A percentile compares a stretch with the other conserved stretches of the same genome.
These are phyloP conservation scores for Nomada goodeniana DNA, from an alignment of 2,888 invertebrate species.

Conservation along the genomic window DNA sequence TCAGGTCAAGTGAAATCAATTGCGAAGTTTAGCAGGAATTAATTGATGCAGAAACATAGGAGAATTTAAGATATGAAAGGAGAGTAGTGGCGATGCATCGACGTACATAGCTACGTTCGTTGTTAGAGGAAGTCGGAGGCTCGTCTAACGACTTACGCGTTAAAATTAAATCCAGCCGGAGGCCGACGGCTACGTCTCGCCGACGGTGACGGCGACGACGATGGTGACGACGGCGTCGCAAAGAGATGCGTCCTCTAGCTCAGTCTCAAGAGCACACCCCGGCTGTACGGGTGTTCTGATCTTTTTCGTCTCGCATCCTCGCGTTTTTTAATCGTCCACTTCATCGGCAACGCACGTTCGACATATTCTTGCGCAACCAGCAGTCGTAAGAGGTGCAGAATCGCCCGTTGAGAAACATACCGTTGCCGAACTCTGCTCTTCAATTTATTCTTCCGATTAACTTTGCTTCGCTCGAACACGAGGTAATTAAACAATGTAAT, in stretches of 20 bases:
- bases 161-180: slow-evolving; percentile 83
- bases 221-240: slow-evolving; percentile 71
- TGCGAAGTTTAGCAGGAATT: slow-evolving; percentile 64
- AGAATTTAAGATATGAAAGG: slow-evolving; percentile 19
- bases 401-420: slow-evolving; percentile 18
- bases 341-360: slow-evolving; percentile 27
- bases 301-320: slow-evolving; percentile 10
- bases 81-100: slow-evolving; percentile 33
- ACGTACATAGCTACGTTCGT: slow-evolving; percentile 51
- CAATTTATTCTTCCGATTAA: slow-evolving; percentile 13
- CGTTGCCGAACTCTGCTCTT: slow-evolving; percentile 29
- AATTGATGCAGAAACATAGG: slow-evolving; percentile 59
- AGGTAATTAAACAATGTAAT: slow-evolving; percentile 48
- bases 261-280: slow-evolving; percentile 84
- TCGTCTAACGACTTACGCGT: slow-evolving; percentile 77
- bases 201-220: slow-evolving; percentile 75
- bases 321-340: slow-evolving; percentile 27
- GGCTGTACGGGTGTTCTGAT: slow-evolving; percentile 77
- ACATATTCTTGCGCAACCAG: slow-evolving; percentile 22
- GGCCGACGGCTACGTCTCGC: slow-evolving; percentile 73
- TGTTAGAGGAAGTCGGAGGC: slow-evolving; percentile 73
- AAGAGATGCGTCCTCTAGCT: slow-evolving; percentile 82
- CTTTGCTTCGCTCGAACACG: slow-evolving; percentile 41
- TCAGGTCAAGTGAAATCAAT: slow-evolving; percentile 72
- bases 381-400: slow-evolving; percentile 20